Conservation (phyloP, 2,888 invertebrate genomes). For the Flabesymbios commensalis region DNA sequence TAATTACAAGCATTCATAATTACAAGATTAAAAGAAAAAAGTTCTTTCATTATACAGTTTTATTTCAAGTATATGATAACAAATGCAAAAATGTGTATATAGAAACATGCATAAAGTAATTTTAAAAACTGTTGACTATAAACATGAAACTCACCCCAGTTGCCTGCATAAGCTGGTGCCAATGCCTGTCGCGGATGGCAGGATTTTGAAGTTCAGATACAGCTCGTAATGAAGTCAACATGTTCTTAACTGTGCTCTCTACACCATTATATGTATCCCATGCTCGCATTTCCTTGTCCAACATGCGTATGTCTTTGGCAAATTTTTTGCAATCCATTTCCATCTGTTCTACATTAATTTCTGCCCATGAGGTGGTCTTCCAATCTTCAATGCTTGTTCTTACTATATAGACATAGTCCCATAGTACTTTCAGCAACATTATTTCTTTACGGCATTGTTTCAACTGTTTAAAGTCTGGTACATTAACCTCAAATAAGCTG, state of each 20-base stretch:
- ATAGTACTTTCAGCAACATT: slow-evolving; percentile 77
- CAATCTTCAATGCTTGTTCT: slow-evolving; percentile 91
- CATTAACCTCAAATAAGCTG: slow-evolving; percentile 89
- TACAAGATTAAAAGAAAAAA: too few relatives aligned
- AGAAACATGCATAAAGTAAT: too few relatives aligned
- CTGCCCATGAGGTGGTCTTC: slow-evolving; percentile 96
- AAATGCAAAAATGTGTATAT: too few relatives aligned
- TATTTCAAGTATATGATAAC: too few relatives aligned
- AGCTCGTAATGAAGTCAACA: slow-evolving; percentile 90
- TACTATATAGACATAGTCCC: slow-evolving; percentile 93
- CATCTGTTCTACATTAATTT: slow-evolving; percentile 97
- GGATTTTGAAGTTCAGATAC: slow-evolving; percentile 95
- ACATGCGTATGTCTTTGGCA: slow-evolving; percentile 72
- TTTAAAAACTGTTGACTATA: too few relatives aligned
- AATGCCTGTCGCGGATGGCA: slow-evolving; percentile 92
- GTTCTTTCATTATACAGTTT: too few relatives aligned
- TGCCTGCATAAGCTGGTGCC: slow-evolving; percentile 94
- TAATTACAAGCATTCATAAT: too few relatives aligned
- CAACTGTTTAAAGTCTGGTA: slow-evolving; percentile 90
- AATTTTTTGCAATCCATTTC: slow-evolving; percentile 98
- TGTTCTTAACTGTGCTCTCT: slow-evolving; percentile 93
- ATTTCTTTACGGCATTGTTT: slow-evolving; percentile 91
- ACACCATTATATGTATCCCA: slow-evolving; percentile 90
- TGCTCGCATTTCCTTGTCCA: slow-evolving; percentile 94
- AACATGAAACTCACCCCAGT: slow-evolving; percentile 71